Evolutionary conservation across 2,113 vertebrate genomes (phyloP).

Genomic region (Hydrochoerus hydrochaeris): DNA sequence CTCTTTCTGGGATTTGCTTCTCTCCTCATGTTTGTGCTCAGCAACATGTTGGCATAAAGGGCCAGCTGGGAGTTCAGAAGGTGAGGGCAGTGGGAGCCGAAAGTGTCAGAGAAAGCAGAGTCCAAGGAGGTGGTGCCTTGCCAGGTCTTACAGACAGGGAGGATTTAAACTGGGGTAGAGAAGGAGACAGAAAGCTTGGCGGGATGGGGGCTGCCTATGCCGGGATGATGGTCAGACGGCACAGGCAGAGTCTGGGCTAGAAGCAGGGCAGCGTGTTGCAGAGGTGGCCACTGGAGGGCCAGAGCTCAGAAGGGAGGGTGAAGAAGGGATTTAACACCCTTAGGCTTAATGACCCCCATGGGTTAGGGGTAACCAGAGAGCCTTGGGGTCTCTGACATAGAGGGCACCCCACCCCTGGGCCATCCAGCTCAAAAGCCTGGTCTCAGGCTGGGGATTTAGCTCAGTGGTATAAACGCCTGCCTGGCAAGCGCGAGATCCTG

Average conservation of each 20-base stretch:
- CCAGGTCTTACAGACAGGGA: neutral
- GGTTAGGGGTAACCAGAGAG: neutral
- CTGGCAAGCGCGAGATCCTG: too few relatives aligned
- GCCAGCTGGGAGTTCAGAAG: neutral
- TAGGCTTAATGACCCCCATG: neutral
- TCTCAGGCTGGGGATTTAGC: too few relatives aligned
- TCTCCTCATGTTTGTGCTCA: neutral
- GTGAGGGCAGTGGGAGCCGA: neutral
- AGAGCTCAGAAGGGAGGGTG: neutral
- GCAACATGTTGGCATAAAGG: neutral
- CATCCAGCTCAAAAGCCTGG: neutral
- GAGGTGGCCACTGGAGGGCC: neutral
- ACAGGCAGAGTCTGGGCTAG: neutral
- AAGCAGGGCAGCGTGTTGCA: neutral
- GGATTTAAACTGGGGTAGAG: neutral
- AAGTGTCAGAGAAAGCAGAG: neutral
- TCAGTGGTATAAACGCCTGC: too few relatives aligned
- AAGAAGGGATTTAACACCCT: rapidly evolving
- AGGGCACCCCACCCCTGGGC: neutral
- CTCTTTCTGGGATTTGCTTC: neutral
- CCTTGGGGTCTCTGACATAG: neutral
- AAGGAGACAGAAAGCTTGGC: neutral
- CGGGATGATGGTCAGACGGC: rapidly evolving
- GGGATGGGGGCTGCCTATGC: neutral
- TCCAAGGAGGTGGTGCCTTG: neutral